phyloP scores from a whole-genome alignment of 2,888 invertebrate genomes.

The Metopia argyrocephala region DNA sequence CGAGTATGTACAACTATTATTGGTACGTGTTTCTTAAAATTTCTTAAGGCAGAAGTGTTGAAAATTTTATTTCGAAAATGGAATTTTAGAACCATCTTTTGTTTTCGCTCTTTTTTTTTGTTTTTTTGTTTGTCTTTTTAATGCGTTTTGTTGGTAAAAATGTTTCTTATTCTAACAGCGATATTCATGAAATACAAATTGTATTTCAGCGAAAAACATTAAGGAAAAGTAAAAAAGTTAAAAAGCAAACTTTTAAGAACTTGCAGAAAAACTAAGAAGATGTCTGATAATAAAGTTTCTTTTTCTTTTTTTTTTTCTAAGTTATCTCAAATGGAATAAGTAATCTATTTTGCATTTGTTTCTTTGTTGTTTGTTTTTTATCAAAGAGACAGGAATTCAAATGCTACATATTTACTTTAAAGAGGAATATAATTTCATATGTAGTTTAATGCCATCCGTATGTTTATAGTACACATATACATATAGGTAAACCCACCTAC shows the following conservation, averaged over 20 bases:
- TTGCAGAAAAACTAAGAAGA: constrained; percentile 21
- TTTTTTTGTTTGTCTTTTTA: background rate
- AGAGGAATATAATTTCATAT: no score
- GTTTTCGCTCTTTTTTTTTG: background rate
- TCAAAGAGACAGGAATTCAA: constrained; percentile 10
- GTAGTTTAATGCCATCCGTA: no score
- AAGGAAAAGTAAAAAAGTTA: background rate
- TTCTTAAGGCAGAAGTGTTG: constrained; percentile 13
- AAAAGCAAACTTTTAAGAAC: background rate
- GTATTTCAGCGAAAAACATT: constrained; percentile 3
- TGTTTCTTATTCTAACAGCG: constrained; percentile 12
- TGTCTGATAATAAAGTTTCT: constrained; percentile 30
- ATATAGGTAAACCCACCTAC: background rate
- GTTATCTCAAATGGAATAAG: constrained; percentile 16
- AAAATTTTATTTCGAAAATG: constrained; percentile 48
- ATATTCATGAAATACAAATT: constrained; percentile 13
- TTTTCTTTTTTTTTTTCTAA: no score
- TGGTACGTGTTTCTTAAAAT: constrained; percentile 30
- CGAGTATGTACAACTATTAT: constrained; percentile 7
- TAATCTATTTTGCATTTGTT: constrained; percentile 15
- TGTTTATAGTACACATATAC: background rate
- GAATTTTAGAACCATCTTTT: constrained; percentile 36
- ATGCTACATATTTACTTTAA: no score
- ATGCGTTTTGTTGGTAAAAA: background rate
- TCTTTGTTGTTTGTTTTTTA: background rate